These are phyloP conservation scores for Leuctra nigra DNA, from an alignment of 2,888 invertebrate genomes.

Conservation along the genomic window DNA sequence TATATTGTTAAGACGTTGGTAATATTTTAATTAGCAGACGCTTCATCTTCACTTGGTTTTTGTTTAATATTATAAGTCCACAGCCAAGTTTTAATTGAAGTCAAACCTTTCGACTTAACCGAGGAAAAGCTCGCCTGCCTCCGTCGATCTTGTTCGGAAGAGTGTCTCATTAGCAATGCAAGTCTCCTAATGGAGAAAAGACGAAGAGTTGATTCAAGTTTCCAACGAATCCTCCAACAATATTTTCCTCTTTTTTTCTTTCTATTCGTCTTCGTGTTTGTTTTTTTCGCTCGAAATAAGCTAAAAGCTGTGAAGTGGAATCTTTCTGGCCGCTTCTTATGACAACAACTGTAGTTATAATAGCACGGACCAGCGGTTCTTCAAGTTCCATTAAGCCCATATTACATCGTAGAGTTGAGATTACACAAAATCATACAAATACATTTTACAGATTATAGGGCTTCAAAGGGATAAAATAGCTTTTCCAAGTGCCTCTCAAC, in stretches of 20 bases:
- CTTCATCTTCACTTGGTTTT: background rate
- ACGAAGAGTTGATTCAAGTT: slow-evolving; percentile 13
- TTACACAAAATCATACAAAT: no score
- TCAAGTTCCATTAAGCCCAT: background rate
- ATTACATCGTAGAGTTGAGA: no score
- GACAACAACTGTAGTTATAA: background rate
- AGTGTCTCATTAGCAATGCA: slow-evolving; percentile 20
- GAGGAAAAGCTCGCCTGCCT: background rate
- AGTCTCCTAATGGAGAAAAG: slow-evolving; percentile 20
- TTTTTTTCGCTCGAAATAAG: slow-evolving; percentile 9
- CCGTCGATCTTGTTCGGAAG: slow-evolving; percentile 8
- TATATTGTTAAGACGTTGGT: no score
- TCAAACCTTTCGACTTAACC: background rate
- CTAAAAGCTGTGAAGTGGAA: slow-evolving; percentile 22
- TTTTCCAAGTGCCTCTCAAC: no score
- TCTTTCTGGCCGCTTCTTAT: slow-evolving; percentile 15
- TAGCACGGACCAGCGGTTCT: background rate
- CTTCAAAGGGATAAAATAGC: no score
- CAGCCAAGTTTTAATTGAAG: background rate
- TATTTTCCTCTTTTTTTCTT: slow-evolving; percentile 4
- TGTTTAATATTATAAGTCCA: background rate
- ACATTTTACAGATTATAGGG: no score
- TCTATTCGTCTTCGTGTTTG: background rate
- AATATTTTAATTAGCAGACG: background rate
- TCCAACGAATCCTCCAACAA: slow-evolving; percentile 1